Conservation (phyloP, 1,140 invertebrate genomes). For the Calliphora vicina region DNA sequence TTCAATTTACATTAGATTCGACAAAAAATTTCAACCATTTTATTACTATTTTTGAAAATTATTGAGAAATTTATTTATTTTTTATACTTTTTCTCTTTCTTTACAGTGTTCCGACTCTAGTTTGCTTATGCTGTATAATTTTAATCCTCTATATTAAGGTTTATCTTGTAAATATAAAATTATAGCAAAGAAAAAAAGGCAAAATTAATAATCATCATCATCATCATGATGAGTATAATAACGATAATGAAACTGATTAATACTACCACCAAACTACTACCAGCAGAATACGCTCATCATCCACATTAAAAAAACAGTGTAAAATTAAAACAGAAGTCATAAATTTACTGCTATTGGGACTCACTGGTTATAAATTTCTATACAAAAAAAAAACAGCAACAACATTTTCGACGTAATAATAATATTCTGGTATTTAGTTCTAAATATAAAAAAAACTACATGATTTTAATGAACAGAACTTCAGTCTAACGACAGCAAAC, state of each 20-base stretch:
- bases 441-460: slow-evolving; percentile 17
- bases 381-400: neutral
- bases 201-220: neutral
- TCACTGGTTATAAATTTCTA: neutral
- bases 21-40: too few species aligned
- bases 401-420: neutral
- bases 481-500: slow-evolving; percentile 30
- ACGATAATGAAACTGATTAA: neutral
- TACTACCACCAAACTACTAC: neutral
- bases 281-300: neutral
- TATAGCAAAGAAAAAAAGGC: neutral
- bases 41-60: too few species aligned
- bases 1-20: too few species aligned
- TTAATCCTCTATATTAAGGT: neutral
- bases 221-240: neutral
- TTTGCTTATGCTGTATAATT: neutral
- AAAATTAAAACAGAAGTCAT: neutral
- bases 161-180: neutral
- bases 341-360: neutral
- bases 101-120: neutral
- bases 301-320: neutral
- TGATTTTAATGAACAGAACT: slow-evolving; percentile 22
- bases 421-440: neutral
- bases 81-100: neutral
- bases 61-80: too few species aligned